Evolutionary conservation across 2,797 vertebrate species (phyloP), one percentile per base, ranked within the genome.

Genomic region (Mustela erminea): DNA sequence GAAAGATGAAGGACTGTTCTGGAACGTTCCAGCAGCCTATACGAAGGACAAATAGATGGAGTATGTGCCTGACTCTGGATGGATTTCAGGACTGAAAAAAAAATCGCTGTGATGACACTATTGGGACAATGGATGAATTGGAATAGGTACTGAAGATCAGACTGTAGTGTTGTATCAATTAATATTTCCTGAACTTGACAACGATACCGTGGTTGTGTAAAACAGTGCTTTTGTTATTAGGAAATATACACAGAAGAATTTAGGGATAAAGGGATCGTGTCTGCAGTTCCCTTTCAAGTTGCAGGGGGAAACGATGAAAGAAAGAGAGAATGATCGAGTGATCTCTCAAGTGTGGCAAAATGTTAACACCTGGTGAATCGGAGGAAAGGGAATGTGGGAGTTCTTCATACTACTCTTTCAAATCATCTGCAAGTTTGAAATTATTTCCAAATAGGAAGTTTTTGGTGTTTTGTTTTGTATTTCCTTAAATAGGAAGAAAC

Each of bases 361-460:
- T 27, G 21, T 49, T 86, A 94, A 43, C 23, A 29, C 35, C 41
- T 60, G 32, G 4, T 54, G 17, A 72, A 80, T 91, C 27, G 54
- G 10, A 90, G 43, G 32, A 46, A 78, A 74, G 11, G 11, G 0
- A 27, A 25, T 72, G 15, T 32, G 12, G 29, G 25, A 81, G 17
- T 85, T 94, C 60, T 49, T 46, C n/a, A 38, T 74, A 29, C 52
- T 52, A 12, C 70, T 77, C 17, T 62, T 89, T 27, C 25, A 92
- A 68, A 74, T 72, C 43, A 58, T 56, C 56, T 89, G 1, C 62
- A 87, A 58, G n/a, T n/a, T 62, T 95, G 20, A 56, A 85, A 81
- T 74, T 80, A 87, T 90, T 78, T 74, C 56, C 58, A 94, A 92
- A 56, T 86, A 13, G 32, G 72, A 88, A 60, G 58, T 58, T 58